These are phyloP conservation scores for Candoia aspera DNA, from an alignment of 2,113 vertebrate genomes.

Conservation along the genomic window DNA sequence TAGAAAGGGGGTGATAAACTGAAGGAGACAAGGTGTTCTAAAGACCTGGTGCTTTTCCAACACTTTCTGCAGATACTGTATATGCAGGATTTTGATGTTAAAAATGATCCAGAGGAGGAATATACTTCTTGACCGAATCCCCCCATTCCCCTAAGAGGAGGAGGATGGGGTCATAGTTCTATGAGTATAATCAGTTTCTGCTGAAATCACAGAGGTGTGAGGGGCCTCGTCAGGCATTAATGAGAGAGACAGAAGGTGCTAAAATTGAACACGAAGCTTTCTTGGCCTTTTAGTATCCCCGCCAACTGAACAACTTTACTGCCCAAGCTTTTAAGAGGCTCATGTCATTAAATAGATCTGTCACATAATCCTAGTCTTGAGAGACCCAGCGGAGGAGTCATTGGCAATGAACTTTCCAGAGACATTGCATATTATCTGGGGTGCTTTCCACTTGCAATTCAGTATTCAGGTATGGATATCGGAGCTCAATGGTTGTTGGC, in stretches of 20 bases:
- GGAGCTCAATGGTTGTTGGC: not conserved
- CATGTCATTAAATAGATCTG: conserved; percentile 29
- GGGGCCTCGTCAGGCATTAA: conserved; percentile 44
- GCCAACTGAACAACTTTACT: conserved; percentile 51
- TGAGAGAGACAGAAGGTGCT: conserved; percentile 47
- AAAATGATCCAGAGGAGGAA: not conserved
- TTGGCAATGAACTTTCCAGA: conserved; percentile 28
- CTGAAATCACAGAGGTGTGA: conserved; percentile 35
- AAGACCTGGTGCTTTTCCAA: not conserved
- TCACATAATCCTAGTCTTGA: conserved; percentile 37
- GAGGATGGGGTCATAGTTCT: conserved; percentile 9
- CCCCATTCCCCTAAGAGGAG: not conserved
- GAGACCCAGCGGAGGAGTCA: conserved; percentile 10
- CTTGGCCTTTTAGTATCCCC: conserved; percentile 22
- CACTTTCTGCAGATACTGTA: not conserved
- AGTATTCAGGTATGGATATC: not conserved
- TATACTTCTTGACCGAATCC: not conserved
- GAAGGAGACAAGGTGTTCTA: not conserved
- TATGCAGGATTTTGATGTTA: not conserved
- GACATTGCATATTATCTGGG: conserved; percentile 16
- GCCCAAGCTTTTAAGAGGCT: conserved; percentile 28
- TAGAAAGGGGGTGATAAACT: not conserved
- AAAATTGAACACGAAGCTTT: conserved; percentile 51
- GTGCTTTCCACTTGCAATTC: not conserved
- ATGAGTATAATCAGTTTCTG: conserved; percentile 38